A percentile compares a stretch with the other conserved stretches of the same genome.
phyloP scores from a whole-genome alignment of 2,797 vertebrate species.

The Dallia pectoralis region DNA sequence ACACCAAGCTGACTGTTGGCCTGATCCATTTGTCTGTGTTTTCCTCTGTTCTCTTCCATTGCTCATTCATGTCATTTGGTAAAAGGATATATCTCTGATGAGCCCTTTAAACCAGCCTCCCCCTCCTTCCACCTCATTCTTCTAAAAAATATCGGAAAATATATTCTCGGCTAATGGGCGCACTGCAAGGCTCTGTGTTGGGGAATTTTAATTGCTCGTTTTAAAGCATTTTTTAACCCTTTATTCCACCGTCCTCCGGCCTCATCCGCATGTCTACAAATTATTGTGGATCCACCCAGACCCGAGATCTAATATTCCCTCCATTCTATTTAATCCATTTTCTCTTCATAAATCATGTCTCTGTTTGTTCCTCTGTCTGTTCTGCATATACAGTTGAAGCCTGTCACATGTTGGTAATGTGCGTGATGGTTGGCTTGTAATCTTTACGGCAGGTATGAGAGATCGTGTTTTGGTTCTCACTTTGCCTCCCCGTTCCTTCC shows the following conservation, averaged over 20 bases:
- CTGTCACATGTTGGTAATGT: background rate
- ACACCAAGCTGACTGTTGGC: conserved; percentile 19
- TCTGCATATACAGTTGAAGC: background rate
- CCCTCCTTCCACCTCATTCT: background rate
- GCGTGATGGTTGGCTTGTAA: background rate
- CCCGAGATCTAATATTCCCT: conserved; percentile 34
- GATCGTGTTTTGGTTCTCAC: background rate
- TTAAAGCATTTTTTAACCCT: conserved; percentile 56
- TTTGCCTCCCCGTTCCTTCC: conserved; percentile 38
- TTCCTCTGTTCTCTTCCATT: conserved; percentile 32
- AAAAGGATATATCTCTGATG: conserved; percentile 48
- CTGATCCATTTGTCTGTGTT: conserved; percentile 47
- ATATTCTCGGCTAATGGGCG: conserved; percentile 37
- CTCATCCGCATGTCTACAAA: conserved; percentile 52
- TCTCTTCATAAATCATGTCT: conserved; percentile 69
- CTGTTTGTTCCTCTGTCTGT: conserved; percentile 53
- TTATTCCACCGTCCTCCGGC: conserved; percentile 62
- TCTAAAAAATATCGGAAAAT: conserved; percentile 50
- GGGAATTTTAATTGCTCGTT: conserved; percentile 66
- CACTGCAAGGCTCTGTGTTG: conserved; percentile 42
- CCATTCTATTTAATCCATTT: conserved; percentile 60
- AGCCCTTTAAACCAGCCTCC: conserved; percentile 19
- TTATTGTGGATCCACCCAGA: conserved; percentile 30
- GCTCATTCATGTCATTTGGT: conserved; percentile 54
- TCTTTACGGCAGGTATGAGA: background rate